A percentile compares a stretch with the other conserved stretches of the same genome.
These are phyloP conservation scores for Epizoanthus illoricatus DNA, from an alignment of 92 coral and sea anemone genomes.

Conservation along the genomic window DNA sequence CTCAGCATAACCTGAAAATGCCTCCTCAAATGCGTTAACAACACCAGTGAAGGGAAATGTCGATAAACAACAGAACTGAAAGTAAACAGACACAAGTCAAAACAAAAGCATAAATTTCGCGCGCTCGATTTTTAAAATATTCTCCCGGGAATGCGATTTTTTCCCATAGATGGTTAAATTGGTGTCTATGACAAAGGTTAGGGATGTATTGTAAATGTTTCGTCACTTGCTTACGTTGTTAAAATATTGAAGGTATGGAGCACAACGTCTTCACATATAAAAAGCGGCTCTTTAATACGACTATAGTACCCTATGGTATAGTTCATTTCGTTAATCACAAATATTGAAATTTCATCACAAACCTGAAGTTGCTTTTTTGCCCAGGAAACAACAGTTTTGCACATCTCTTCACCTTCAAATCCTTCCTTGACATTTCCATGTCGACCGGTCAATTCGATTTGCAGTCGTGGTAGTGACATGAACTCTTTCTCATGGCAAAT, in stretches of 20 bases:
- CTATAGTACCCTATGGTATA: not conserved
- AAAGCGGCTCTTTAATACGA: not conserved
- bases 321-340: not conserved
- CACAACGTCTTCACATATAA: not conserved
- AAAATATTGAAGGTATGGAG: too few species aligned
- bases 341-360: conserved; percentile 2
- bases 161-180: not conserved
- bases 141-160: not conserved
- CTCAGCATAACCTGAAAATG: not conserved
- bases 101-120: not conserved
- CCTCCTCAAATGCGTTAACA: not conserved
- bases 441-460: conserved; percentile 78
- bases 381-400: conserved; percentile 80
- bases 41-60: not conserved
- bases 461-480: conserved; percentile 86
- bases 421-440: conserved; percentile 56
- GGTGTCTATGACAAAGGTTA: not conserved
- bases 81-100: not conserved
- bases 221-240: too few species aligned
- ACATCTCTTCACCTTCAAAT: conserved; percentile 66
- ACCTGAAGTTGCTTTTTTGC: conserved; percentile 86
- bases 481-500: conserved; percentile 86
- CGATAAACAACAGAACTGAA: not conserved
- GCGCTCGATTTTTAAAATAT: not conserved
- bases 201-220: not conserved